Evolutionary conservation across 1,140 invertebrate genomes (phyloP), one percentile per base, ranked within the genome.

Genomic region (Antheraea mylitta): DNA sequence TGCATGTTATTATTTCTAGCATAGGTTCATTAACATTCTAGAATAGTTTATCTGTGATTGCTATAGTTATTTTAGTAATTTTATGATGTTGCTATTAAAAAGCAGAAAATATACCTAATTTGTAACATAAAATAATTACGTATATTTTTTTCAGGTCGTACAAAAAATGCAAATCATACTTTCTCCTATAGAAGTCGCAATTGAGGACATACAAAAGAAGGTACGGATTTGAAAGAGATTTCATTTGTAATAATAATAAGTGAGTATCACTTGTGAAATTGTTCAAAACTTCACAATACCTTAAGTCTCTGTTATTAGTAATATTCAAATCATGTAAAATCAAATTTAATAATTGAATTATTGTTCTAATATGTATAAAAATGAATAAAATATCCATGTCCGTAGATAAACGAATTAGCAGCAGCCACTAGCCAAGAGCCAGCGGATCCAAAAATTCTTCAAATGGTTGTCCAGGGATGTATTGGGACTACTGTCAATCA

Each of bases 191-290:
- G 98, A 99, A 93, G 98, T 99, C 0, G 99, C 99, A 0, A 99
- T 99, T 77, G 98, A 99, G 93, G 99, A 99, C 88, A 98, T 99
- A 75, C 97, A 99, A 87, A 99, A 99, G 92, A 99, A 99, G 84
- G 90, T 92, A 79, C 59, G 18, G 7, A 11, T 53, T 22, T 48
- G 16, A 45, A 11, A 59, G 8, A 59, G n/a, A 30, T 30, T 1
- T 30, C 4, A 30, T 30, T 30, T 30, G 1, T 30, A 30, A 30
- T 30, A 30, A 30, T 30, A 30, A 2, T 30, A 30, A n/a, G 22
- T 30, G 22, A 30, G 22, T 30, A 4, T 30, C 22, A 30, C 4
- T 30, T 30, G 22, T 30, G 22, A 30, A 30, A 30, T 30, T 2
- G 1, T 4, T 30, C 22, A 30, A 30, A 30, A 30, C 22, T n/a